Conservation (phyloP, 2,113 vertebrate genomes). For the Callaeas wilsoni region DNA sequence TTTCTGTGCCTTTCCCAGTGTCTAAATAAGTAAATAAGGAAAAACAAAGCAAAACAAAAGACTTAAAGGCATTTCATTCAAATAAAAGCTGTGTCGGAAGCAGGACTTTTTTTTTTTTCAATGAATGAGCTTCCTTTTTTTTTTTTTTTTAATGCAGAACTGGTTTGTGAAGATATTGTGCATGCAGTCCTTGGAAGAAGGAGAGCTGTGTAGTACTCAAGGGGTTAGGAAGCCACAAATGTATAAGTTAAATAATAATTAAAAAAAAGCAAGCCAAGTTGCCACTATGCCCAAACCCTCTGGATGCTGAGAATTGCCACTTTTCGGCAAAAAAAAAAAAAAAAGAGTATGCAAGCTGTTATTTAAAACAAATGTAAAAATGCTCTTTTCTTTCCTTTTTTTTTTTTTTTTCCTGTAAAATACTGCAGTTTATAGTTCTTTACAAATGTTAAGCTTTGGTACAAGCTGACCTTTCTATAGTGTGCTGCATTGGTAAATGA, state of each 20-base stretch:
- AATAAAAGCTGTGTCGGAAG: constrained; percentile 73
- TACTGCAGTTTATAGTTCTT: constrained; percentile 92
- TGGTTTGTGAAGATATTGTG: constrained; percentile 68
- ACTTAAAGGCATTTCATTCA: constrained; percentile 73
- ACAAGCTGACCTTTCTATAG: constrained; percentile 84
- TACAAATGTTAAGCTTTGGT: constrained; percentile 95
- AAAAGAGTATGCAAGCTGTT: constrained; percentile 77
- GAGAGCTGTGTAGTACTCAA: constrained; percentile 66
- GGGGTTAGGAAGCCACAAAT: constrained; percentile 65
- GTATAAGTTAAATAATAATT: constrained; percentile 44
- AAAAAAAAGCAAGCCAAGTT: constrained; percentile 46
- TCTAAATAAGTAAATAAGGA: constrained; percentile 26
- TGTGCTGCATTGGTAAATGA: constrained; percentile 82
- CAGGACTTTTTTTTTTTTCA: constrained; percentile 65
- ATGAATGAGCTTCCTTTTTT: constrained; percentile 44
- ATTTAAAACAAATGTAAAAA: constrained; percentile 78
- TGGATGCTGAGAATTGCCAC: constrained; percentile 75
- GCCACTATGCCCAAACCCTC: constrained; percentile 73
- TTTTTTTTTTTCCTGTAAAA: constrained; percentile 80
- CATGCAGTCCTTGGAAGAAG: constrained; percentile 70
- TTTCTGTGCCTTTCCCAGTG: constrained; percentile 86
- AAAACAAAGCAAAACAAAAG: constrained; percentile 40
- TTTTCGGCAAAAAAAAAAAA: constrained; percentile 61
- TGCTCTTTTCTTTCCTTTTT: constrained; percentile 63
- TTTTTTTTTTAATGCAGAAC: constrained; percentile 61